Evolutionary conservation across 2,797 vertebrate genomes (phyloP).

Genomic region (Neomorphus geoffroyi): DNA sequence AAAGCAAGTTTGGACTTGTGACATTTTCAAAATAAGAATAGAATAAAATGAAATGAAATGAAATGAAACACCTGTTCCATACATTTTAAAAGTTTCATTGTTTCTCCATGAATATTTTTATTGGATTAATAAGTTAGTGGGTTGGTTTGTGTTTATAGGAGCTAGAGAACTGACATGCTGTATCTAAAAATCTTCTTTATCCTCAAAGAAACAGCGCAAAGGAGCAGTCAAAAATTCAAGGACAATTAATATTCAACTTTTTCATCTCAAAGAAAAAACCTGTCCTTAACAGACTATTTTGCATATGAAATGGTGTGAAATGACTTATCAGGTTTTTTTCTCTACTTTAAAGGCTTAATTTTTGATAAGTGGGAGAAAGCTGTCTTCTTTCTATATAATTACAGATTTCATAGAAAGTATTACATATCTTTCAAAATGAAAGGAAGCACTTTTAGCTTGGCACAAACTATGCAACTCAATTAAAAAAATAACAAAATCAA

Average conservation of each 20-base stretch:
- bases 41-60: background rate
- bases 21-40: background rate
- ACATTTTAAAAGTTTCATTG: background rate
- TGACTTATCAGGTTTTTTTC: background rate
- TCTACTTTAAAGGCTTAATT: conserved; percentile 17
- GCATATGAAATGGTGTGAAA: conserved; percentile 6
- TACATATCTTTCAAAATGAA: background rate
- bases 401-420: background rate
- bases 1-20: background rate
- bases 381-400: background rate
- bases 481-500: background rate
- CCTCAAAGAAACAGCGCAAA: background rate
- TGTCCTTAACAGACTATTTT: background rate
- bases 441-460: background rate
- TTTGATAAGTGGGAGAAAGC: background rate
- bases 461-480: background rate
- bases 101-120: background rate
- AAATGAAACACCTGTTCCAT: conserved; percentile 22
- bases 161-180: background rate
- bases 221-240: background rate
- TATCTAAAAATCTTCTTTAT: background rate
- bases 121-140: background rate
- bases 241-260: background rate
- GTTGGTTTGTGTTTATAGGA: background rate
- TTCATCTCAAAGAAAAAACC: background rate